Evolutionary conservation across 1,140 invertebrate genomes (phyloP).

Genomic region (Leguminivora glycinivorella): DNA sequence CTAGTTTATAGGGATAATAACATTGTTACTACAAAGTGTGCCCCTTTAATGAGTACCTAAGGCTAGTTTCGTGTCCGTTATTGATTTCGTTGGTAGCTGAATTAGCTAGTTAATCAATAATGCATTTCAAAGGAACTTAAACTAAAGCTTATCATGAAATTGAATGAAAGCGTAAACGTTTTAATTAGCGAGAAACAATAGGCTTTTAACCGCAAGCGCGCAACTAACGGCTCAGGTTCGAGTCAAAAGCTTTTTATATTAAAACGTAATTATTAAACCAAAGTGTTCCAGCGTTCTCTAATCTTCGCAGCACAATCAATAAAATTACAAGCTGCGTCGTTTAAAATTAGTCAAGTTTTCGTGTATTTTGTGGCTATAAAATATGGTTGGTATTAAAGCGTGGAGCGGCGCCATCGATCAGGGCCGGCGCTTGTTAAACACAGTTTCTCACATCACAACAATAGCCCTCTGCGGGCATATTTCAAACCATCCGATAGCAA

Average conservation of each 20-base stretch:
- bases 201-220: slow-evolving; percentile 8
- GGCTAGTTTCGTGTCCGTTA: slow-evolving; percentile 20
- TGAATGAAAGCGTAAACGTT: slow-evolving; percentile 9
- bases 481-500: slow-evolving; percentile 70
- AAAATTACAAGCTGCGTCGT: slow-evolving; percentile 37
- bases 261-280: slow-evolving; percentile 11
- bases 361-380: slow-evolving; percentile 63
- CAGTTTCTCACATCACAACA: slow-evolving; percentile 76
- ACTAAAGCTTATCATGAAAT: slow-evolving; percentile 11
- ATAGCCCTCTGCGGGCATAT: slow-evolving; percentile 70
- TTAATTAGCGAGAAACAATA: slow-evolving; percentile 10
- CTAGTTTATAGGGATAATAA: slow-evolving; percentile 46
- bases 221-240: slow-evolving; percentile 4
- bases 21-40: slow-evolving; percentile 43
- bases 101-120: slow-evolving; percentile 18
- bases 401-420: slow-evolving; percentile 64
- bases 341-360: slow-evolving; percentile 64
- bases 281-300: slow-evolving; percentile 14
- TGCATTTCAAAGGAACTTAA: not conserved
- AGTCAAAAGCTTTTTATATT: slow-evolving; percentile 1
- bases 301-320: slow-evolving; percentile 21
- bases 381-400: slow-evolving; percentile 55
- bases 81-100: slow-evolving; percentile 28
- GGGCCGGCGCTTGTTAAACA: slow-evolving; percentile 71
- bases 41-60: slow-evolving; percentile 25